phyloP scores from a whole-genome alignment of 2,888 invertebrate species.

The Patella ulyssiponensis region DNA sequence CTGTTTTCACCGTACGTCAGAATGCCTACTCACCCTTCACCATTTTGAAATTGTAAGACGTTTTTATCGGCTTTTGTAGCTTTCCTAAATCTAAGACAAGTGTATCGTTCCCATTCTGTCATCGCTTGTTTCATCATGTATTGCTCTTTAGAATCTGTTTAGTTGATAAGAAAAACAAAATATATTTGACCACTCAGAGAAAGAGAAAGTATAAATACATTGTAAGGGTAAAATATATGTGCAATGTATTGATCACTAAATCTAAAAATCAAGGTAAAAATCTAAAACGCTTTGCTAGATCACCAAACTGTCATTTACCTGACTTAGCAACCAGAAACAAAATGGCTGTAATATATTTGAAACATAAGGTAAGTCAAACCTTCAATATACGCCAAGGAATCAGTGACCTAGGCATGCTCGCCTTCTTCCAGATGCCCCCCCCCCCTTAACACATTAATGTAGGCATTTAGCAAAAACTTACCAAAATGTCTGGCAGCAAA shows the following conservation, averaged over 20 bases:
- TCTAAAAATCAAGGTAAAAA: too few relatives aligned
- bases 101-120: slow-evolving; percentile 67
- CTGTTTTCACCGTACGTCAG: too few relatives aligned
- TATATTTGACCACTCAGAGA: too few relatives aligned
- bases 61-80: slow-evolving; percentile 47
- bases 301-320: too few relatives aligned
- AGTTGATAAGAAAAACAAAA: background rate
- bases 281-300: too few relatives aligned
- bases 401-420: background rate
- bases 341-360: too few relatives aligned
- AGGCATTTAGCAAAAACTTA: slow-evolving; percentile 38
- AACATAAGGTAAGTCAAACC: too few relatives aligned
- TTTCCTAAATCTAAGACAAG: slow-evolving; percentile 58
- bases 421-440: background rate
- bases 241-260: too few relatives aligned
- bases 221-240: too few relatives aligned
- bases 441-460: background rate
- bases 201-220: too few relatives aligned
- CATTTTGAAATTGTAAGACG: slow-evolving; percentile 59
- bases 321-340: too few relatives aligned
- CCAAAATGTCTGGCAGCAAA: slow-evolving; percentile 58
- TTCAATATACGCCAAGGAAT: too few relatives aligned
- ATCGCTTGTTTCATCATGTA: slow-evolving; percentile 62
- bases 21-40: slow-evolving; percentile 51
- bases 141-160: slow-evolving; percentile 54